Conservation (phyloP, 35 echinoderm and acorn worm species). For the Apostichopus japonicus region DNA sequence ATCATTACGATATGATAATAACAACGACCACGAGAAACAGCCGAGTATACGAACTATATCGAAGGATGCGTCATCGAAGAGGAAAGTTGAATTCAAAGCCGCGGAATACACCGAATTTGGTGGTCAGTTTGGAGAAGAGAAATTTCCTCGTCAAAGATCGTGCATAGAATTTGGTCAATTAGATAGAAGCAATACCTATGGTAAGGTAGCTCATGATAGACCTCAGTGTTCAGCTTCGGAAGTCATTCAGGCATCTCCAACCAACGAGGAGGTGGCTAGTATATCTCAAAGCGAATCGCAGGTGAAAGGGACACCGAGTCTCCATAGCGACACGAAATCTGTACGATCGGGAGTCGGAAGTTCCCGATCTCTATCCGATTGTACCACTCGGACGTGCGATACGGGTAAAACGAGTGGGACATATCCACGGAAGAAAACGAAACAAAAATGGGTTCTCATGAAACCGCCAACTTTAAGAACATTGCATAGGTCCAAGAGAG, state of each 20-base stretch:
- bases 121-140: slow-evolving; percentile 37
- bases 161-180: slow-evolving; percentile 91
- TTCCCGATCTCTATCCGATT: slow-evolving; percentile 33
- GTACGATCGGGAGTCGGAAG: slow-evolving; percentile 23
- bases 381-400: slow-evolving; percentile 44
- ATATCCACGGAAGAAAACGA: slow-evolving; percentile 59
- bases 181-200: slow-evolving; percentile 59
- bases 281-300: slow-evolving; percentile 44
- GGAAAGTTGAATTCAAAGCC: slow-evolving; percentile 53
- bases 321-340: slow-evolving; percentile 29
- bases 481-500: slow-evolving; percentile 69
- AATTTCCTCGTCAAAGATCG: slow-evolving; percentile 70
- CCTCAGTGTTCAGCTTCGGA: slow-evolving; percentile 42
- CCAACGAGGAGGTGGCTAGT: slow-evolving; percentile 20
- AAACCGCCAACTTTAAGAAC: slow-evolving; percentile 78
- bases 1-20: slow-evolving; percentile 2
- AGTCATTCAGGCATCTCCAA: background rate
- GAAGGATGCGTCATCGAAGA: slow-evolving; percentile 28
- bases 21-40: slow-evolving; percentile 32
- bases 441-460: slow-evolving; percentile 76
- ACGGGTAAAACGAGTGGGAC: slow-evolving; percentile 39
- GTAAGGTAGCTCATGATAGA: slow-evolving; percentile 20
- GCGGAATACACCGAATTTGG: slow-evolving; percentile 48
- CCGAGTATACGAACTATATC: slow-evolving; percentile 52
- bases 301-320: slow-evolving; percentile 16